phyloP scores from a whole-genome alignment of 2,888 invertebrate species.

The Cacoxenus indagator region DNA sequence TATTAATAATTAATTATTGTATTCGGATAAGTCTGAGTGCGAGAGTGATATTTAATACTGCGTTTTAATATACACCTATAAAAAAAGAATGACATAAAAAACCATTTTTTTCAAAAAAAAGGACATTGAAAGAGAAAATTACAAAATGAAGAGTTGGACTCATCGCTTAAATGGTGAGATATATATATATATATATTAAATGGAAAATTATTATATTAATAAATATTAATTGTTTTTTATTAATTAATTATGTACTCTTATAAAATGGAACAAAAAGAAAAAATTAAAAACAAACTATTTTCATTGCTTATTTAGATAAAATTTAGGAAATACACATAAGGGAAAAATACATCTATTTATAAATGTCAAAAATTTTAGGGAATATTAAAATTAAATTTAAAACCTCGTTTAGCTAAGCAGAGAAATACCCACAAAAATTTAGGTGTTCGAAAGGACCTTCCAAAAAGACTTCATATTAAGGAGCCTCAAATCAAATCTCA shows the following conservation, averaged over 20 bases:
- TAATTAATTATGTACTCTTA: conserved; percentile 32
- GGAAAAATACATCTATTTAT: background rate
- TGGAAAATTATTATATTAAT: conserved; percentile 33
- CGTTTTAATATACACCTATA: conserved; percentile 57
- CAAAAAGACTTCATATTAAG: too few species aligned
- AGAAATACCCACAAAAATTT: background rate
- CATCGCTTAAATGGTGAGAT: conserved; percentile 37
- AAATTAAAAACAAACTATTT: conserved; percentile 9
- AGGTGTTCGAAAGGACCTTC: background rate
- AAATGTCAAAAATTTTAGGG: conserved; percentile 19
- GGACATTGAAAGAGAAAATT: conserved; percentile 18
- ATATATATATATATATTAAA: conserved; percentile 44
- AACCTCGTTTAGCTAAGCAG: background rate
- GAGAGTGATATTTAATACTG: conserved; percentile 68
- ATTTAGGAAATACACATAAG: conserved; percentile 11
- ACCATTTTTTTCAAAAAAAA: conserved; percentile 22
- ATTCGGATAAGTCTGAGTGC: conserved; percentile 71
- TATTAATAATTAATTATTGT: conserved; percentile 26
- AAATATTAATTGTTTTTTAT: conserved; percentile 39
- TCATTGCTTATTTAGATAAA: background rate
- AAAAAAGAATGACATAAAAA: conserved; percentile 26
- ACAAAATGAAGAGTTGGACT: conserved; percentile 35
- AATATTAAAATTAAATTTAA: conserved; percentile 4
- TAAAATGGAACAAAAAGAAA: conserved; percentile 35
- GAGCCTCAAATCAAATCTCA: too few species aligned